phyloP scores from a whole-genome alignment of 2,113 vertebrate species.

The Hucho hucho region DNA sequence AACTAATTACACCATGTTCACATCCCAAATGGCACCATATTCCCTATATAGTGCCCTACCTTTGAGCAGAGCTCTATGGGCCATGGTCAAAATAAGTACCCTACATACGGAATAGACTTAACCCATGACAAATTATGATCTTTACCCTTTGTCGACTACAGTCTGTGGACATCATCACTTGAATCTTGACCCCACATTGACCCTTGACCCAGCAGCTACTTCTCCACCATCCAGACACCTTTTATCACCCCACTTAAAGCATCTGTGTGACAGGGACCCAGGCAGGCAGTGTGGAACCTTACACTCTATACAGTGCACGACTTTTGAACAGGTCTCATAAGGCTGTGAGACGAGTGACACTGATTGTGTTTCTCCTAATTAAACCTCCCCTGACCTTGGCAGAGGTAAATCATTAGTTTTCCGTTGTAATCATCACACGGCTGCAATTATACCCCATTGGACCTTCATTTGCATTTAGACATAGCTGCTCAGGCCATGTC shows the following conservation, averaged over 20 bases:
- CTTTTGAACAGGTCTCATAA: too few relatives aligned
- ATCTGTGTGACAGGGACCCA: slow-evolving; percentile 67
- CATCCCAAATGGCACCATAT: too few relatives aligned
- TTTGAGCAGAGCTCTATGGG: too few relatives aligned
- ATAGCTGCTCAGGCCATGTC: slow-evolving; percentile 52
- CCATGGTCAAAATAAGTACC: too few relatives aligned
- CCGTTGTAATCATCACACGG: slow-evolving; percentile 78
- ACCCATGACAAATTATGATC: too few relatives aligned
- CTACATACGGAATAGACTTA: too few relatives aligned
- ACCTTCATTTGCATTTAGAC: slow-evolving; percentile 76
- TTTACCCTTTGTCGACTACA: not conserved
- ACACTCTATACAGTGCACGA: too few relatives aligned
- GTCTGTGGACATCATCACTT: not conserved
- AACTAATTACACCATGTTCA: too few relatives aligned
- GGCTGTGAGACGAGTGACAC: slow-evolving; percentile 74
- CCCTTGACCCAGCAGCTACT: not conserved
- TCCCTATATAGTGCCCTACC: too few relatives aligned
- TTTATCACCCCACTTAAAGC: slow-evolving; percentile 21
- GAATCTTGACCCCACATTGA: not conserved
- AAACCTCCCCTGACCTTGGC: slow-evolving; percentile 84
- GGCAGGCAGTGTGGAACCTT: slow-evolving; percentile 56
- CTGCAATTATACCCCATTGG: slow-evolving; percentile 81
- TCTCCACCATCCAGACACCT: not conserved
- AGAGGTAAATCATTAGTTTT: slow-evolving; percentile 85
- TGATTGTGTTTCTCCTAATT: slow-evolving; percentile 85